These are phyloP conservation scores for Flexamia atlantica DNA, from an alignment of 2,888 invertebrate species.

Conservation along the genomic window DNA sequence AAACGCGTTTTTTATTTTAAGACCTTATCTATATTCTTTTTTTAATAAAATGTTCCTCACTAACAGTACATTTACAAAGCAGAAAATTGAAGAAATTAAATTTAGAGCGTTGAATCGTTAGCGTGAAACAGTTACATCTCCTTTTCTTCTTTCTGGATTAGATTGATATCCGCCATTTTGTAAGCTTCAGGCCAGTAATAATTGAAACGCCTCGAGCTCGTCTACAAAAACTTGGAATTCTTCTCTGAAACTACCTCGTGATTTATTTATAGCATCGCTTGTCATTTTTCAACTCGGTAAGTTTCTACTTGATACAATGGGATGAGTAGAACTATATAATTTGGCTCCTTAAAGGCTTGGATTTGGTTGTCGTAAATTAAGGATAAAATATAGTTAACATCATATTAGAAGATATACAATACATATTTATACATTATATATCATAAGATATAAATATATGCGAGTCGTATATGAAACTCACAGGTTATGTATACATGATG, in stretches of 20 bases:
- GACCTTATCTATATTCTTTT: too few relatives aligned
- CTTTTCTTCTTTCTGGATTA: slow-evolving; percentile 39
- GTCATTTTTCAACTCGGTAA: slow-evolving; percentile 3
- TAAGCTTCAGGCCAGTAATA: slow-evolving; percentile 39
- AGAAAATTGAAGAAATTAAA: not conserved
- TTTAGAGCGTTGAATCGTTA: slow-evolving; percentile 4
- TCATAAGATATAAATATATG: too few relatives aligned
- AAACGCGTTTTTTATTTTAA: too few relatives aligned
- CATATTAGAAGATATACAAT: too few relatives aligned
- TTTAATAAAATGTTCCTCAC: not conserved
- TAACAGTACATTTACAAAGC: not conserved
- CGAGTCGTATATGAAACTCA: too few relatives aligned
- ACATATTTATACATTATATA: too few relatives aligned
- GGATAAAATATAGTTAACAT: too few relatives aligned
- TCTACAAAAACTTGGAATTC: slow-evolving; percentile 41
- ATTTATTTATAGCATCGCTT: slow-evolving; percentile 29
- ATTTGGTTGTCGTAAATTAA: too few relatives aligned
- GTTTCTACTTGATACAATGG: too few relatives aligned
- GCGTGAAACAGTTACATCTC: slow-evolving; percentile 36
- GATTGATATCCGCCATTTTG: slow-evolving; percentile 43
- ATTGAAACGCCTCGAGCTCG: slow-evolving; percentile 40
- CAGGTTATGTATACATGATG: too few relatives aligned
- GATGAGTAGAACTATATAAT: too few relatives aligned
- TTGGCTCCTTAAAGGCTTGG: too few relatives aligned
- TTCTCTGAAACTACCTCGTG: slow-evolving; percentile 27